These are phyloP conservation scores for Acridotheres tristis DNA, from an alignment of 2,797 vertebrate species.

Conservation along the genomic window DNA sequence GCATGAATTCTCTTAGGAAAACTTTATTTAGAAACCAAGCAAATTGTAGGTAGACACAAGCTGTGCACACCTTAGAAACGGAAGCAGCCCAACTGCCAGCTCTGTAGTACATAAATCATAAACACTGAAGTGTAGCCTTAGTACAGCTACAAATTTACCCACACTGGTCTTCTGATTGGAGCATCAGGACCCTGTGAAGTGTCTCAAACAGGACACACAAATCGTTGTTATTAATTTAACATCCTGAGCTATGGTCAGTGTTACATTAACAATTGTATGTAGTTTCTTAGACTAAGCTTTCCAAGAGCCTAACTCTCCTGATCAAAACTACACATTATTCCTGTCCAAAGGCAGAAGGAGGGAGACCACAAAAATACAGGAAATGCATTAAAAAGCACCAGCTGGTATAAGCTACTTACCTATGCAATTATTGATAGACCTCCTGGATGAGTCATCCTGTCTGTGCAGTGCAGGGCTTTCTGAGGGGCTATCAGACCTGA, in stretches of 20 bases:
- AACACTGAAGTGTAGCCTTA: background rate
- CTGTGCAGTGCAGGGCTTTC: background rate
- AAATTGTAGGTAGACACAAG: background rate
- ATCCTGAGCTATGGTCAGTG: background rate
- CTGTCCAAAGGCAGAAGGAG: background rate
- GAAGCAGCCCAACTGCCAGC: background rate
- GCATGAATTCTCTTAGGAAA: background rate
- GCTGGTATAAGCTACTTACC: conserved; percentile 74
- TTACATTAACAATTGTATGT: background rate
- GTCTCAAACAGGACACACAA: background rate
- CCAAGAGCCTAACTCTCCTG: background rate
- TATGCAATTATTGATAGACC: conserved; percentile 76
- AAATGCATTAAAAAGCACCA: background rate
- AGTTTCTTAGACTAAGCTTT: background rate
- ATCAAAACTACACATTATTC: background rate
- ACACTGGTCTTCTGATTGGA: background rate
- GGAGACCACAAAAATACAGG: background rate
- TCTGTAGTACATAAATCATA: background rate
- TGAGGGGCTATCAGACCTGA: conserved; percentile 61
- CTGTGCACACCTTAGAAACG: background rate
- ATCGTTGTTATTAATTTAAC: background rate
- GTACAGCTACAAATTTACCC: background rate
- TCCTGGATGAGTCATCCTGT: conserved; percentile 66
- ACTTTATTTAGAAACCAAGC: conserved; percentile 20
- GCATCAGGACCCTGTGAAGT: background rate